phyloP scores from a whole-genome alignment of 2,888 invertebrate genomes.

The Pristionchus maxplancki region DNA sequence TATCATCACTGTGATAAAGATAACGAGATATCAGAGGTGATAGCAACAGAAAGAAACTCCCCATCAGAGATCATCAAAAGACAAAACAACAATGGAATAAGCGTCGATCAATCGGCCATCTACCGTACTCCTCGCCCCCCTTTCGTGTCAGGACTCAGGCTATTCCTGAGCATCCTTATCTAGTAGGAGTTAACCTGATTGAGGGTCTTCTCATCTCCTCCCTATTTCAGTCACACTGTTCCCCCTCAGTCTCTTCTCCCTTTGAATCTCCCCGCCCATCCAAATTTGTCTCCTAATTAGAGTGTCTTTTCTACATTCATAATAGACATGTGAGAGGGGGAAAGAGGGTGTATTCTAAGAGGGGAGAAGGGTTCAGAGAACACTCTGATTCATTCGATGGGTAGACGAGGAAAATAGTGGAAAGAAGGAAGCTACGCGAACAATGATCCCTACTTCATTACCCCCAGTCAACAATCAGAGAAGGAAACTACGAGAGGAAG shows the following conservation, averaged over 20 bases:
- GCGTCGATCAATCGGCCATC: background rate
- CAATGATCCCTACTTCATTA: background rate
- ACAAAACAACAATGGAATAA: background rate
- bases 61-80: background rate
- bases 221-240: background rate
- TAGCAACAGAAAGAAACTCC: slow-evolving; percentile 8
- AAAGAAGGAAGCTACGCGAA: background rate
- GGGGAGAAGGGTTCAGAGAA: background rate
- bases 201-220: background rate
- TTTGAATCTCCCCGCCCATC: background rate
- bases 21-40: slow-evolving; percentile 7
- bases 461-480: background rate
- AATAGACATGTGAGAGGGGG: background rate
- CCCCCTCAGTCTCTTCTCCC: background rate
- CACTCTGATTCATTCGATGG: background rate
- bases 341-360: background rate
- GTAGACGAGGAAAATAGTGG: background rate
- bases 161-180: background rate
- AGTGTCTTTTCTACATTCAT: background rate
- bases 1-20: slow-evolving; percentile 2
- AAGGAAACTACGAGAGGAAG: background rate
- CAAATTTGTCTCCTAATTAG: background rate
- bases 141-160: background rate
- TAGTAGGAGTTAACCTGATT: background rate
- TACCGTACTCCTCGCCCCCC: background rate